Evolutionary conservation across 1,140 invertebrate species (phyloP).

Genomic region (Papilio glaucus): DNA sequence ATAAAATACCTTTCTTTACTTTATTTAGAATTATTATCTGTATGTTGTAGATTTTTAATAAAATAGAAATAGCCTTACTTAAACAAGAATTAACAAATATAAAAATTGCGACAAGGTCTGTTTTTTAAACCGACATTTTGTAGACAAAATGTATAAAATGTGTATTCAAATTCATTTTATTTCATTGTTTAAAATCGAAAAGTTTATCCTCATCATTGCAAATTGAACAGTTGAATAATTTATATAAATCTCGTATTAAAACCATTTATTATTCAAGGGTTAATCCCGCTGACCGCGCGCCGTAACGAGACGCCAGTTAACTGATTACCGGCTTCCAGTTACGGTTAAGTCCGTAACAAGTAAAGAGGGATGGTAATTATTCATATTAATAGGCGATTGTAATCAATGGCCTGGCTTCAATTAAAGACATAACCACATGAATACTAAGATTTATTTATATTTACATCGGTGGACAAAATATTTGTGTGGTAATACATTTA

Average conservation of each 20-base stretch:
- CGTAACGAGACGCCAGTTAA: constrained; percentile 32
- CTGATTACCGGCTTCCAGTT: constrained; percentile 31
- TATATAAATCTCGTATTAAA: constrained; percentile 31
- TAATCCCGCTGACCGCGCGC: constrained; percentile 30
- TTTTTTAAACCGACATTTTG: too few species aligned
- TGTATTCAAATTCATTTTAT: neutral
- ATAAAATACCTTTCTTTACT: too few species aligned
- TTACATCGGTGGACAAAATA: neutral
- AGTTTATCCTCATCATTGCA: neutral
- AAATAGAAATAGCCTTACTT: too few species aligned
- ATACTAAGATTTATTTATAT: neutral
- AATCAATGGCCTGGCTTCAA: neutral
- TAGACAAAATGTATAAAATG: too few species aligned
- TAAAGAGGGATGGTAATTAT: constrained; percentile 29
- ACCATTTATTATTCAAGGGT: constrained; percentile 29
- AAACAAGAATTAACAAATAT: too few species aligned
- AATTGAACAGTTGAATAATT: constrained; percentile 25
- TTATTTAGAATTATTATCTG: too few species aligned
- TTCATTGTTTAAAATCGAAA: neutral
- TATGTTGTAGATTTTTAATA: too few species aligned
- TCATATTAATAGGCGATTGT: constrained; percentile 27
- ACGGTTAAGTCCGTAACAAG: constrained; percentile 22
- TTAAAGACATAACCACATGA: constrained; percentile 4
- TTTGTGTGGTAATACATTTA: too few species aligned
- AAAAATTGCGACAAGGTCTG: too few species aligned